Evolutionary conservation across 2,888 invertebrate species (phyloP), one percentile per base, ranked within the genome.

Genomic region (Cloeon dipterum): DNA sequence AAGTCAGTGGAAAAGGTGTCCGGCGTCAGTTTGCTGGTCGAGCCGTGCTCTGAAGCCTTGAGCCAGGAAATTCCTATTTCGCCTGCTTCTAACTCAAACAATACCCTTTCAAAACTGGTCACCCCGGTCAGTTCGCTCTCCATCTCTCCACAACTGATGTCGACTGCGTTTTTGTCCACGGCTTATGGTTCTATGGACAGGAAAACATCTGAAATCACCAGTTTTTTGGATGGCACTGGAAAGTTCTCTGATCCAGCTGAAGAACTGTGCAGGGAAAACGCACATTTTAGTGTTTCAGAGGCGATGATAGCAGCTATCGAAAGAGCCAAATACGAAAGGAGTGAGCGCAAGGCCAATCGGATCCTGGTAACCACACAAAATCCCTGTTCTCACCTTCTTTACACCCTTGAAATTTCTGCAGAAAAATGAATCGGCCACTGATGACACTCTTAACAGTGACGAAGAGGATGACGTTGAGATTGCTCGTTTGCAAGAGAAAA

Each of bases 251-350:
- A 70, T 41, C 61, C 68, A 16, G 74, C 74, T 48, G 81, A 78
- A 1, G 78, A 79, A 49, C 57, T 82, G 40, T 82, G 82, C 48
- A 58, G 81, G 49, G 83, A 85, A 57, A 83, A 83, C 57, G 81
- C 82, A 1, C 83, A 85, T 57, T 83, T 85, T 53, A 73, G 70
- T 48, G 72, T 83, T 42, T 78, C 76, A 3, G 83, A 85, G 55
- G 79, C 79, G 1, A 68, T 83, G 50, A 83, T 83, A 42, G 69
- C 78, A 7, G 81, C 78, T 11, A 76, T 82, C 43, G 82, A 82
- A 50, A 29, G 29, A 14, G 29, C 29, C n/a, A 29, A 29, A 29
- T 29, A 29, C 16, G 29, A 29, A 29, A 7, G 29, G 11, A 29
- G 14, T 29, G 29, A 29, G n/a, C 29, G 16, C 29, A 29, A 14